These are phyloP conservation scores for Sympetrum striolatum DNA, from an alignment of 2,888 invertebrate genomes.

Conservation along the genomic window DNA sequence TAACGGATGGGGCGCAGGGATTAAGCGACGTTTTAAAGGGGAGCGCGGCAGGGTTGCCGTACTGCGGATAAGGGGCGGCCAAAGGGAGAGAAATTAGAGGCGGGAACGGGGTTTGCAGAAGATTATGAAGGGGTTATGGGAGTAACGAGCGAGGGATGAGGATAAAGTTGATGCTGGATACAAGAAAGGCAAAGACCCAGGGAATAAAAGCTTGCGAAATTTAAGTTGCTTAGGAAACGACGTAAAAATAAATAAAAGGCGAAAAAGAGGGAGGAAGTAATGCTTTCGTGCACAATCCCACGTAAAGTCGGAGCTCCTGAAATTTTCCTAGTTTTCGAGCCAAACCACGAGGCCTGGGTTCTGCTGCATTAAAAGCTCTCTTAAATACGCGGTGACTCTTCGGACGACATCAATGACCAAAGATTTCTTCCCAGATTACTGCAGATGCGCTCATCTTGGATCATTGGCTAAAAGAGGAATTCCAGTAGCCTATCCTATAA, in stretches of 20 bases:
- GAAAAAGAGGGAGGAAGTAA: neutral
- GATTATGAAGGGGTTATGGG: neutral
- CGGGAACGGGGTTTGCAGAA: neutral
- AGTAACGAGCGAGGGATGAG: neutral
- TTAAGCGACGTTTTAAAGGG: slow-evolving; percentile 27
- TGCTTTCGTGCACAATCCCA: no score
- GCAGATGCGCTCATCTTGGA: no score
- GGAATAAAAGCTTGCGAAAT: neutral
- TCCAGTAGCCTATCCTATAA: no score
- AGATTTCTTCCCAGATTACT: no score
- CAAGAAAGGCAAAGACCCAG: neutral
- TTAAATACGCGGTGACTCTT: no score
- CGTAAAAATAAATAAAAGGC: neutral
- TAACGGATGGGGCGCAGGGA: slow-evolving; percentile 24
- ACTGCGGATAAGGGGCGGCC: neutral
- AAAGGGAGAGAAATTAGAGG: neutral
- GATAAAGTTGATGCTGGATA: neutral
- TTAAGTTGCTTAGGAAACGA: neutral
- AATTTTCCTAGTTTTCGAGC: no score
- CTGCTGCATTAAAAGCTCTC: no score
- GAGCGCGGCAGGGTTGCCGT: neutral
- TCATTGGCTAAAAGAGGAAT: no score
- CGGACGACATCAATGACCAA: no score
- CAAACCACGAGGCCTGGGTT: no score
- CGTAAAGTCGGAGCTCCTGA: no score